phyloP scores from a whole-genome alignment of 2,797 vertebrate genomes.

The Eulemur rubriventer region DNA sequence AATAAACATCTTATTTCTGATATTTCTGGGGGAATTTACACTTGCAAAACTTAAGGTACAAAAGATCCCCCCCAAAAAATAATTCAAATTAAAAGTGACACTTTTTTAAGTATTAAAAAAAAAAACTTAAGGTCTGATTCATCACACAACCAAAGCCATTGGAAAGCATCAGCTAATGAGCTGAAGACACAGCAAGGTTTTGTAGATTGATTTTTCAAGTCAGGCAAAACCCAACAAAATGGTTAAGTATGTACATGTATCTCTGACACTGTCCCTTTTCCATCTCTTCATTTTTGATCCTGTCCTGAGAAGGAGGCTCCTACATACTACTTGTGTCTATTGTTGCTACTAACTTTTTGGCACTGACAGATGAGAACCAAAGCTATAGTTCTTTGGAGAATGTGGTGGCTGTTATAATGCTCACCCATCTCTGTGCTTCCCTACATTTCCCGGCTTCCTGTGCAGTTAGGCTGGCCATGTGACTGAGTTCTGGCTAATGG shows the following conservation, averaged over 20 bases:
- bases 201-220: not conserved
- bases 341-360: not conserved
- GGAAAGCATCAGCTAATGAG: not conserved
- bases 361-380: not conserved
- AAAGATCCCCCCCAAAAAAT: too few relatives aligned
- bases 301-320: not conserved
- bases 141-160: not conserved
- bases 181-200: not conserved
- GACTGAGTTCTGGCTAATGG: not conserved
- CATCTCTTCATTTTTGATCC: not conserved
- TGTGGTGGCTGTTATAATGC: not conserved
- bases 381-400: not conserved
- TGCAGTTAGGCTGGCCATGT: not conserved
- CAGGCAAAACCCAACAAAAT: not conserved
- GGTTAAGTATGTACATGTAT: not conserved
- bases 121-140: not conserved
- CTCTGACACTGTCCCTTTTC: not conserved
- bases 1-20: not conserved
- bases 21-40: constrained; percentile 11
- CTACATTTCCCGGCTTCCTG: not conserved
- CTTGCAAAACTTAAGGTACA: not conserved
- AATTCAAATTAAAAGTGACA: too few relatives aligned
- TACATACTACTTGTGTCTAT: not conserved
- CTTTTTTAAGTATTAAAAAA: too few relatives aligned
- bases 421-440: not conserved